Evolutionary conservation across 2,888 invertebrate genomes (phyloP), one percentile per base, ranked within the genome.

Genomic region (Balanococcus diminutus): DNA sequence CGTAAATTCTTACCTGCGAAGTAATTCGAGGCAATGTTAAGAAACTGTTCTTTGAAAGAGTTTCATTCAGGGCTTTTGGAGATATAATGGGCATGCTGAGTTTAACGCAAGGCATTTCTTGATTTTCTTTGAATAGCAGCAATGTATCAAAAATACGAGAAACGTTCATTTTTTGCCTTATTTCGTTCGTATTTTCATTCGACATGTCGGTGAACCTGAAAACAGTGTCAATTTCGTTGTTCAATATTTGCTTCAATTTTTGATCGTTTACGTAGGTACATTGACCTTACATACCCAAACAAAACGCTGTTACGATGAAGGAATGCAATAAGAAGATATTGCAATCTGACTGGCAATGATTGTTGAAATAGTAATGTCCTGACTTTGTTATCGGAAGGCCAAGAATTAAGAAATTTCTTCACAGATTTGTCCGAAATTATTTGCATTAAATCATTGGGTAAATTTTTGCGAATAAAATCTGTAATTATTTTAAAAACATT

Each of bases 71-170:
- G 0, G 96, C 96, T 88, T 94, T 94, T 32, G 95, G 94, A 14
- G 97, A 95, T 89, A 98, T 95, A 90, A 97, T 96, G 79, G 94
- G 93, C 94, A 98, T 97, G 88, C 95, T 94, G 87, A 97, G 93
- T 87, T 95, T 95, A 46, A 96, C 97, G 87, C 95, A 94, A 0
- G 97, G 96, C 88, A 94, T 92, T 16, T 92, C 91, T 3, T 92
- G 92, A 89, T 95, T 95, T 89, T 98, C 98, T 90, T 98, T 97
- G 89, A 98, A 96, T 87, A 98, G 91, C 87, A 98, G 92, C 89
- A 98, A 92, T 0, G 95, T 94, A 89, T 96, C 96, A 90, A 94
- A 91, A 89, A 93, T 93, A 89, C 93, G 90, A 89, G 95, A 91
- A 36, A 96, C 92, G 90, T 95, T 94, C 90, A 85, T 46, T 79